phyloP scores from a whole-genome alignment of 2,797 vertebrate species.

The Pachyuromys duprasi region DNA sequence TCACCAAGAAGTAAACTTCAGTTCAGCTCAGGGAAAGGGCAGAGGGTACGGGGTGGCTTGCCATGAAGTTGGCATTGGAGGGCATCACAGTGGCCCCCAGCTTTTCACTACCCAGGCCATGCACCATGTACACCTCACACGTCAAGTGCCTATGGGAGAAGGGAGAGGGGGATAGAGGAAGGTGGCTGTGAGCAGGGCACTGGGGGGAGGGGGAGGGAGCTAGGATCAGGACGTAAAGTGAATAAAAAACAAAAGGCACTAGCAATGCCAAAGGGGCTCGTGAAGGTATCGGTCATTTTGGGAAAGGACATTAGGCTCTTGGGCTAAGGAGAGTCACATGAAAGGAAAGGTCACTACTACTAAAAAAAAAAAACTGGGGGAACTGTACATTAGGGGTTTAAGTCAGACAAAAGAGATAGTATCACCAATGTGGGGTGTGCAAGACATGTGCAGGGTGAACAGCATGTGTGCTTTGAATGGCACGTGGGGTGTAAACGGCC shows the following conservation, averaged over 20 bases:
- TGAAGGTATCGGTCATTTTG: neutral
- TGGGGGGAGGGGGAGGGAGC: too few species aligned
- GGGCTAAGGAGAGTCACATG: neutral
- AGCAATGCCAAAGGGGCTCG: neutral
- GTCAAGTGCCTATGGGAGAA: neutral
- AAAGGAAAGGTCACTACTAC: neutral
- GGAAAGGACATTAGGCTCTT: neutral
- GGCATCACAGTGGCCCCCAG: neutral
- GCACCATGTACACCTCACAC: neutral
- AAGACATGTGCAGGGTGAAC: neutral
- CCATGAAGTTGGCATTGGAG: neutral
- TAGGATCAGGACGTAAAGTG: too few species aligned
- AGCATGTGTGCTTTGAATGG: neutral
- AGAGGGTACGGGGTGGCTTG: neutral
- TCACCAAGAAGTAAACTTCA: neutral
- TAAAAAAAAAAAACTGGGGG: neutral
- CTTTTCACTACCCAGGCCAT: fast-evolving
- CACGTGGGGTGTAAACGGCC: too few species aligned
- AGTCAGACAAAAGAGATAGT: neutral
- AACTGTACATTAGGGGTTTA: neutral
- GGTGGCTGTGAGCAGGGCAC: too few species aligned
- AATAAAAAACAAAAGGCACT: neutral
- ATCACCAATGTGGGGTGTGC: neutral
- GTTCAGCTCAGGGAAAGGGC: neutral
- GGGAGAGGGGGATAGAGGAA: too few species aligned